A percentile compares a stretch with the other conserved stretches of the same genome.
phyloP scores from a whole-genome alignment of 1,140 invertebrate genomes.

The Aphidius ervi region DNA sequence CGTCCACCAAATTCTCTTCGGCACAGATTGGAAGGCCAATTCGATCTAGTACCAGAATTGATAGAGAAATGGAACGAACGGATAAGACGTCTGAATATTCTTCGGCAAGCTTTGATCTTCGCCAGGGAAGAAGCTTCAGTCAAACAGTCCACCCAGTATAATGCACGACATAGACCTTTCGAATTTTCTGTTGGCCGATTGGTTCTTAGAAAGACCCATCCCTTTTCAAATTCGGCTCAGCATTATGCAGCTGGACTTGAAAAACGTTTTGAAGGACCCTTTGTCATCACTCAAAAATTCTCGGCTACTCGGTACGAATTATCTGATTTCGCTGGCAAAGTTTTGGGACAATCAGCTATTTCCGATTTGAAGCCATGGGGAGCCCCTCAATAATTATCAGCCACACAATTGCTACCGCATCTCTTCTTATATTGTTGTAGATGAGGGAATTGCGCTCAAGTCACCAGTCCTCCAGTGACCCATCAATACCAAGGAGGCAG shows the following conservation, averaged over 20 bases:
- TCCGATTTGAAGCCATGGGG: not conserved
- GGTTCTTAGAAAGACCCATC: slow-evolving; percentile 15
- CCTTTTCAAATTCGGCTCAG: slow-evolving; percentile 13
- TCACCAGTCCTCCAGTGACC: too few species aligned
- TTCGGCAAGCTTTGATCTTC: not conserved
- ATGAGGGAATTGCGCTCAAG: too few species aligned
- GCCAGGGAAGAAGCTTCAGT: not conserved
- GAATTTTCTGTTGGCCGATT: slow-evolving; percentile 16
- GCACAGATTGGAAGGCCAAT: not conserved
- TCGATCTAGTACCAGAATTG: not conserved
- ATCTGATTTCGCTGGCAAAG: not conserved
- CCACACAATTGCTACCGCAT: too few species aligned
- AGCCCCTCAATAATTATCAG: too few species aligned
- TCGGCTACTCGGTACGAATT: not conserved
- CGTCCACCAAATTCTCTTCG: not conserved
- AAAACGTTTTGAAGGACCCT: slow-evolving; percentile 18
- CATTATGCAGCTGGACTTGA: slow-evolving; percentile 20
- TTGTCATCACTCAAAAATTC: not conserved
- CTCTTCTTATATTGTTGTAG: too few species aligned
- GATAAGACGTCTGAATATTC: not conserved
- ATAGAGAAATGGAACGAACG: not conserved
- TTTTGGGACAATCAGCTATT: not conserved
- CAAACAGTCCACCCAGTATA: slow-evolving; percentile 9
- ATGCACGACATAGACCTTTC: not conserved
- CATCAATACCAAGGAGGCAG: too few species aligned